Conservation (phyloP, 2,797 vertebrate species). For the Phalanger gymnotis region DNA sequence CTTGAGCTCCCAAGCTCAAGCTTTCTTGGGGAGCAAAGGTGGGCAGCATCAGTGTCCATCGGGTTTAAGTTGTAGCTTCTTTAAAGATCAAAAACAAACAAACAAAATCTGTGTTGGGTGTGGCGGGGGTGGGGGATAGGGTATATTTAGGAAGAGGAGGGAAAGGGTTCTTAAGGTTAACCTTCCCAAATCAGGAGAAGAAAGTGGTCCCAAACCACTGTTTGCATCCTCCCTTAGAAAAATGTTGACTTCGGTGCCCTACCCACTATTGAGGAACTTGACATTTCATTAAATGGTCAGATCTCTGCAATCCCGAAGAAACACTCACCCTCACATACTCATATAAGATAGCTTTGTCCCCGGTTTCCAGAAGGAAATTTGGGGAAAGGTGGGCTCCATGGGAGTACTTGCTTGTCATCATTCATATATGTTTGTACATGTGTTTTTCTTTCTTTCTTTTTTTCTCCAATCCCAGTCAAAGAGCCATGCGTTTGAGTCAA, state of each 20-base stretch:
- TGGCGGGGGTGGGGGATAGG: not conserved
- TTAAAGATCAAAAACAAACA: not conserved
- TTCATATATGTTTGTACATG: not conserved
- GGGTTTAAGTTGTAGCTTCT: not conserved
- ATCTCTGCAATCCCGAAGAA: not conserved
- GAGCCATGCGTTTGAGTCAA: not conserved
- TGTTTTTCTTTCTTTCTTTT: not conserved
- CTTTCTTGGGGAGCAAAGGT: not conserved
- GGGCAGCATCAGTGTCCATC: not conserved
- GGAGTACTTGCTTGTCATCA: not conserved
- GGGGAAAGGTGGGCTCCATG: not conserved
- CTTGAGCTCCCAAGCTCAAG: not conserved
- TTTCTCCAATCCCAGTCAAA: not conserved
- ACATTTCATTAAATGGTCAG: not conserved
- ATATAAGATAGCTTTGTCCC: not conserved
- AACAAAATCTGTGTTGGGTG: not conserved
- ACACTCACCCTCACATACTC: not conserved
- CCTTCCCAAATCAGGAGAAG: not conserved
- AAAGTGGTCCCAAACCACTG: not conserved
- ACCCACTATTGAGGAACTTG: not conserved
- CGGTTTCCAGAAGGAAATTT: not conserved
- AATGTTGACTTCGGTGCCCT: not conserved
- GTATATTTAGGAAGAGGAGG: not conserved
- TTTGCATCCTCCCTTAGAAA: not conserved
- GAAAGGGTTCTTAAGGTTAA: not conserved